These are phyloP conservation scores for Petromus typicus DNA, from an alignment of 2,113 vertebrate species.

Conservation along the genomic window DNA sequence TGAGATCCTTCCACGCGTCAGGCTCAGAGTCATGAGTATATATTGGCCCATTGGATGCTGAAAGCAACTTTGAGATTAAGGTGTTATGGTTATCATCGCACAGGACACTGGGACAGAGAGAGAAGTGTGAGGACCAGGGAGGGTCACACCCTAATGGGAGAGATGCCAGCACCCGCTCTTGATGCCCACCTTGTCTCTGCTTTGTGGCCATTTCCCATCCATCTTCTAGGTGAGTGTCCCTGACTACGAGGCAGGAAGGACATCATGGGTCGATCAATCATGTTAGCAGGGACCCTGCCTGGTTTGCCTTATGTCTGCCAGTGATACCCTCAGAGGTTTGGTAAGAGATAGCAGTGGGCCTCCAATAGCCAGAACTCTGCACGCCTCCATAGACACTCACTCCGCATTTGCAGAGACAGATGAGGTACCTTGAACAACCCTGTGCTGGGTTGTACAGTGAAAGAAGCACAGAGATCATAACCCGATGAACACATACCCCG, in stretches of 20 bases:
- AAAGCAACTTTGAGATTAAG: neutral
- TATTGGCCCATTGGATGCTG: neutral
- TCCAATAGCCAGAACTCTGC: neutral
- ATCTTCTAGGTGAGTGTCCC: neutral
- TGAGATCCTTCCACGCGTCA: neutral
- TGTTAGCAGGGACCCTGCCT: neutral
- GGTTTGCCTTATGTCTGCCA: neutral
- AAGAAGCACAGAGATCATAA: neutral
- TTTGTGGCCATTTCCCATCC: neutral
- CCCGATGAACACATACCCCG: neutral
- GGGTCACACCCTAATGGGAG: neutral
- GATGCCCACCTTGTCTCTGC: neutral
- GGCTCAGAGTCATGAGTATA: neutral
- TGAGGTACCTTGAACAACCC: neutral
- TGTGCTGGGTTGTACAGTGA: no score
- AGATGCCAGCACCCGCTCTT: neutral
- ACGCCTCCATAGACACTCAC: neutral
- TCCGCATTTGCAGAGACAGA: neutral
- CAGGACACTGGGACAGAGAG: neutral
- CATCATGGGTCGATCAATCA: accelerated
- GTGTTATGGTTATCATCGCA: neutral
- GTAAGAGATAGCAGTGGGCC: neutral
- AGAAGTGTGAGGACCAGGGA: neutral
- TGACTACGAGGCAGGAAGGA: neutral
- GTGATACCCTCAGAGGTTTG: neutral